Evolutionary conservation across 2,797 vertebrate species (phyloP).

Genomic region (Darevskia mixta): DNA sequence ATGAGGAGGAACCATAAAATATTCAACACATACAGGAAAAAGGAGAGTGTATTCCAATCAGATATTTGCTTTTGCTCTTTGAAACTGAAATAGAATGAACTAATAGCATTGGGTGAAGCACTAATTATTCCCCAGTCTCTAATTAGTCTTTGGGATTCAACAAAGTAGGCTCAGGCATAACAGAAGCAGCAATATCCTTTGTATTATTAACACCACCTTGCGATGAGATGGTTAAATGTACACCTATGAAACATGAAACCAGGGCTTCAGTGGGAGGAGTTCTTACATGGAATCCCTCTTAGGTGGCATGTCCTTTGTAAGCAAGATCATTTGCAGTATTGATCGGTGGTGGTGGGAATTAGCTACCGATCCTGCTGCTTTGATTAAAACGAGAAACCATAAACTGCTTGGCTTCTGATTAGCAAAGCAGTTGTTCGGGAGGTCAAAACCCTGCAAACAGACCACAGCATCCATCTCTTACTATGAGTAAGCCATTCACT

Average conservation of each 20-base stretch:
- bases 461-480: not conserved
- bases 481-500: not conserved
- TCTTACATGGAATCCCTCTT: constrained; percentile 44
- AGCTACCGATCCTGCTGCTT: not conserved
- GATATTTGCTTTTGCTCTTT: constrained; percentile 22
- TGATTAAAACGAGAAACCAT: not conserved
- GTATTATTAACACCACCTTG: constrained; percentile 66
- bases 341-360: constrained; percentile 3
- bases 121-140: constrained; percentile 50
- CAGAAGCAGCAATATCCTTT: constrained; percentile 50
- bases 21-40: constrained; percentile 51
- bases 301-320: constrained; percentile 27
- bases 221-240: constrained; percentile 49
- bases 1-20: constrained; percentile 39
- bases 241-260: constrained; percentile 17
- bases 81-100: not conserved
- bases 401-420: not conserved
- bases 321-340: not conserved
- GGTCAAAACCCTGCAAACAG: not conserved
- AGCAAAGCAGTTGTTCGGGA: not conserved
- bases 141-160: constrained; percentile 37
- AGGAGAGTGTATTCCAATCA: constrained; percentile 15
- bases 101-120: constrained; percentile 10
- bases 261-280: not conserved
- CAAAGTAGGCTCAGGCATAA: constrained; percentile 6